phyloP scores from a whole-genome alignment of 2,113 vertebrate genomes.

The Nannobrachium achirus region DNA sequence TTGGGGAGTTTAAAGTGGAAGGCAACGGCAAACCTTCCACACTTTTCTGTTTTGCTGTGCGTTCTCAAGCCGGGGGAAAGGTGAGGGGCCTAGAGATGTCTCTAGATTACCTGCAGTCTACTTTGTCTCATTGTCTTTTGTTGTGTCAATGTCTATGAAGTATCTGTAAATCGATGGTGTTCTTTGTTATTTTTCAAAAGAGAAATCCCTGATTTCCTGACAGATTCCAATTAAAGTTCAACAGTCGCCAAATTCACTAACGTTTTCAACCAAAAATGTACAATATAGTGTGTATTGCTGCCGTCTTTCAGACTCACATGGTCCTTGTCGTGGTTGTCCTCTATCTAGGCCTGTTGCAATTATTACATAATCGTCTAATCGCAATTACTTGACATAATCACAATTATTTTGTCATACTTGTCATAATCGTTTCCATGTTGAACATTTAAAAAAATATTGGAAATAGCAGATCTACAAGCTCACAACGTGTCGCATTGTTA shows the following conservation, averaged over 20 bases:
- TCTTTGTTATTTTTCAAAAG: neutral
- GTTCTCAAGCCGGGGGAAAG: constrained; percentile 90
- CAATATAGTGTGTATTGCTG: neutral
- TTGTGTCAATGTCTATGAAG: neutral
- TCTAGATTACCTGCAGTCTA: neutral
- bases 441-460: no score
- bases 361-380: no score
- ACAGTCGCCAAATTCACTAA: neutral
- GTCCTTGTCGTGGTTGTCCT: neutral
- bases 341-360: no score
- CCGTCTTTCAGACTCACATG: neutral
- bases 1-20: constrained; percentile 91
- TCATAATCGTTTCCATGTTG: no score
- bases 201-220: no score
- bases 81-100: constrained; percentile 66
- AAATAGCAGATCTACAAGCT: no score
- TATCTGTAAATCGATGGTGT: neutral
- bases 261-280: neutral
- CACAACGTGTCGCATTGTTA: no score
- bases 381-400: no score
- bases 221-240: no score
- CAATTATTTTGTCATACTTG: no score
- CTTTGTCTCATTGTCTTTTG: constrained; percentile 11
- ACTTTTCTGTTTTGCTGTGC: constrained; percentile 92
- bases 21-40: constrained; percentile 88